These are phyloP conservation scores for Lycaon pictus DNA, from an alignment of 2,113 vertebrate species.

Conservation along the genomic window DNA sequence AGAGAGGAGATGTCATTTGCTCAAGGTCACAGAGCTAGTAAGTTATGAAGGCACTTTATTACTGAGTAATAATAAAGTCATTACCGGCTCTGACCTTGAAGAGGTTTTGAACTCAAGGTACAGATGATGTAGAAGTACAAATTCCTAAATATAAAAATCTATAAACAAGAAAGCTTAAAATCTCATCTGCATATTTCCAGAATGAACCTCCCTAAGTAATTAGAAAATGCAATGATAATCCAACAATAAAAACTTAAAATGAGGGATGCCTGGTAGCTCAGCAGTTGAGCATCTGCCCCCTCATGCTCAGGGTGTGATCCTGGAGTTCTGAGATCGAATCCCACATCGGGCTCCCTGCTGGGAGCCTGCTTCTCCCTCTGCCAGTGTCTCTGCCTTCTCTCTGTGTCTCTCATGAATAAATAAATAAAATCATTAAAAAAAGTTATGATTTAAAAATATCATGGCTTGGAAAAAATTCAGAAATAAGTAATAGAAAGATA, in stretches of 20 bases:
- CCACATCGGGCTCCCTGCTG: no score
- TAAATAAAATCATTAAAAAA: no score
- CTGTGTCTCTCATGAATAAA: no score
- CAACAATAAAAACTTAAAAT: constrained; percentile 46
- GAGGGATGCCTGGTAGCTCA: no score
- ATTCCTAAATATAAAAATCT: constrained; percentile 22
- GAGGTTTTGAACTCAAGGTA: background rate
- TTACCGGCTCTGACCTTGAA: background rate
- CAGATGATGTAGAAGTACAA: background rate
- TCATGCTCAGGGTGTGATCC: no score
- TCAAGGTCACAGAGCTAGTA: background rate
- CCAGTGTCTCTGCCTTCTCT: no score
- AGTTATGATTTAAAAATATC: background rate
- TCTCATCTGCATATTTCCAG: background rate
- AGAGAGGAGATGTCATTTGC: background rate
- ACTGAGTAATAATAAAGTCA: background rate
- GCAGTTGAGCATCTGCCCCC: no score
- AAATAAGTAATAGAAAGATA: constrained; percentile 39
- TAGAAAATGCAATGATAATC: constrained; percentile 46
- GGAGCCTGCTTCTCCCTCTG: no score
- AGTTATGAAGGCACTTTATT: background rate
- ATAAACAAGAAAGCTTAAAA: constrained; percentile 26
- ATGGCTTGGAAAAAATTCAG: constrained; percentile 50
- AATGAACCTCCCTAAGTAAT: background rate
- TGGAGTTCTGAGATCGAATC: no score